Base-by-base conservation (phyloP, 1,140 invertebrate species). In the Hycleus phaleratus region DNA sequence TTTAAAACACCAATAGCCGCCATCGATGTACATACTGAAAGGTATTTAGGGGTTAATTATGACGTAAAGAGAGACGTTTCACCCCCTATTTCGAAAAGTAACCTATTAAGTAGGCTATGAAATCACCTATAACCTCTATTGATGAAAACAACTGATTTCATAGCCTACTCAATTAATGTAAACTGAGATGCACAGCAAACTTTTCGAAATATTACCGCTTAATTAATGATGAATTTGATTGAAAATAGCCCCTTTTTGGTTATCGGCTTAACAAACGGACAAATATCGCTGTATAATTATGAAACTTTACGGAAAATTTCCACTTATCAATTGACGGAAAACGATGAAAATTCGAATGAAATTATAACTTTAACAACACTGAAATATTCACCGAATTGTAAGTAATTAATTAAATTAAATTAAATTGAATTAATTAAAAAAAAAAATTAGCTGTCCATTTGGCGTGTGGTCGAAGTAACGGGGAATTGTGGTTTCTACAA, bases 401-500 rank as follows among this genome's bases (percentile, higher is more conserved):
- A 59, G 59, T 49, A 45, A 3, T 32, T 32, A 7, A 32, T 4
- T 7, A 32, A 32, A 5, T 32, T 32, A 32, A 32, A 18, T 18
- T 5, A 4, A n/a, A n/a, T 51, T 8, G n/a, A 32, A 7, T 32
- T 32, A 32, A 32, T 32, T 32, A 1, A 32, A 32, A 32, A 32
- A 32, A 32, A 32, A 32, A 32, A 32, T 64, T 68, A 81, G 80
- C 77, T 24, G 57, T 78, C 11, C 78, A 79, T 66, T 66, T 82
- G 8, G 77, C 75, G 26, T 81, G 81, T 54, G 81, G 79, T 3
- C 57, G 80, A 46, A 70, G 74, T 38, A 79, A 76, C 50, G 82
- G 82, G 2, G 68, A 75, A 38, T 38, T 84, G 4, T 73, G 80
- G 71, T 75, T 84, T 48, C 60, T 84, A 4, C 75, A 82, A 61